These are phyloP conservation scores for Laticauda laticaudata DNA, from an alignment of 2,113 vertebrate species.

Conservation along the genomic window DNA sequence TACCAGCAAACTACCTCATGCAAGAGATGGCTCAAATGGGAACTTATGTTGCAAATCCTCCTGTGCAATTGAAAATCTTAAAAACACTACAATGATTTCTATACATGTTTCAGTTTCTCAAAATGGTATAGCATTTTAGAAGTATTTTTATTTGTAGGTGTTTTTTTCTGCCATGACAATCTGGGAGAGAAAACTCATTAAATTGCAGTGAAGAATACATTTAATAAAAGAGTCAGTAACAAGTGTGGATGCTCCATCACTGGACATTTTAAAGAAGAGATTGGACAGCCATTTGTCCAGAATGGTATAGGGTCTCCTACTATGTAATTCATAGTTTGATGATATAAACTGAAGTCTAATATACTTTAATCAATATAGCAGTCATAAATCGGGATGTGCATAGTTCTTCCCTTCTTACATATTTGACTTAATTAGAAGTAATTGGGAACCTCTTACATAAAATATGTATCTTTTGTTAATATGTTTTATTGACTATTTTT, in stretches of 20 bases:
- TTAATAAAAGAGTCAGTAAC: not conserved
- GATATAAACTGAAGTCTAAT: slow-evolving; percentile 3
- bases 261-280: no score
- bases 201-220: not conserved
- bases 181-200: not conserved
- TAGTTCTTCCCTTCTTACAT: not conserved
- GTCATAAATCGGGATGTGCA: not conserved
- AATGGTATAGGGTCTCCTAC: no score
- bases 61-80: not conserved
- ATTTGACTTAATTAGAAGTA: slow-evolving; percentile 21
- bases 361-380: not conserved
- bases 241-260: no score
- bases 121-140: not conserved
- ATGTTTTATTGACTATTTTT: slow-evolving; percentile 52
- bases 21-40: not conserved
- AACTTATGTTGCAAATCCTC: not conserved
- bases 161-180: not conserved
- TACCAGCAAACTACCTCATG: not conserved
- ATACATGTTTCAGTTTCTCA: not conserved
- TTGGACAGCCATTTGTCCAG: no score
- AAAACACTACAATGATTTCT: not conserved
- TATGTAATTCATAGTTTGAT: not conserved
- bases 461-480: slow-evolving; percentile 51
- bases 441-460: slow-evolving; percentile 47
- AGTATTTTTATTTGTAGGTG: not conserved